Evolutionary conservation across 2,888 invertebrate species (phyloP).

Genomic region (Zaprionus bogoriensis): DNA sequence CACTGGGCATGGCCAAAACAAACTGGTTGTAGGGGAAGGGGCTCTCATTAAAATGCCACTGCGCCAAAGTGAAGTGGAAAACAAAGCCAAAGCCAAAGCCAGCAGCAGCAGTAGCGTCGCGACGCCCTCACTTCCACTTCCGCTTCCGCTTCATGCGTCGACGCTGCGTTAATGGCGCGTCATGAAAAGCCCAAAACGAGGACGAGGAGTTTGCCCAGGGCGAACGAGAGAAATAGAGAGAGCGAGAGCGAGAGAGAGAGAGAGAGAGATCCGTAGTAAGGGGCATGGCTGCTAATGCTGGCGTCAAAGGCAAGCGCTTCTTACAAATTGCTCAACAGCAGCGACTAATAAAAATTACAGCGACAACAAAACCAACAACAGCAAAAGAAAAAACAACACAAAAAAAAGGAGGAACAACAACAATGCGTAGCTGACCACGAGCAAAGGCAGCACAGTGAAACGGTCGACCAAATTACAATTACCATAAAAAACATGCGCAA

Average conservation of each 20-base stretch:
- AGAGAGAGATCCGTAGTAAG: not conserved
- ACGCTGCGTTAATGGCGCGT: conserved; percentile 62
- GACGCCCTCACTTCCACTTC: conserved; percentile 47
- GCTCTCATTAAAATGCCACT: conserved; percentile 65
- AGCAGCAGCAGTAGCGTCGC: no score
- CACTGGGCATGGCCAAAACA: conserved; percentile 7
- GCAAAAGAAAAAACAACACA: not conserved
- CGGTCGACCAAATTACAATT: conserved; percentile 47
- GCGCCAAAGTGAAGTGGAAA: conserved; percentile 21
- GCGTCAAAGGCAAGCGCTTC: conserved; percentile 55
- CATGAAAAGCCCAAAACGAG: conserved; percentile 32
- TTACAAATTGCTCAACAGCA: conserved; percentile 34
- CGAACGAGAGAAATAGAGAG: not conserved
- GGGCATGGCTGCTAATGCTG: conserved; percentile 56
- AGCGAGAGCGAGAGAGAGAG: not conserved
- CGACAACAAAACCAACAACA: conserved; percentile 4
- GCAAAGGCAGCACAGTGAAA: conserved; percentile 20
- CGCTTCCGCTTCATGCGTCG: conserved; percentile 50
- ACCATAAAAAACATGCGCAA: conserved; percentile 36
- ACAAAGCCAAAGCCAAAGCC: conserved; percentile 30
- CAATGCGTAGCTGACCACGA: conserved; percentile 22
- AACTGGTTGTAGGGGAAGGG: not conserved
- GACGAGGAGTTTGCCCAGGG: not conserved
- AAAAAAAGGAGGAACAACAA: not conserved
- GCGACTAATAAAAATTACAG: conserved; percentile 11